These are phyloP conservation scores for Caiman crocodilus DNA, from an alignment of 2,797 vertebrate genomes.

Conservation along the genomic window DNA sequence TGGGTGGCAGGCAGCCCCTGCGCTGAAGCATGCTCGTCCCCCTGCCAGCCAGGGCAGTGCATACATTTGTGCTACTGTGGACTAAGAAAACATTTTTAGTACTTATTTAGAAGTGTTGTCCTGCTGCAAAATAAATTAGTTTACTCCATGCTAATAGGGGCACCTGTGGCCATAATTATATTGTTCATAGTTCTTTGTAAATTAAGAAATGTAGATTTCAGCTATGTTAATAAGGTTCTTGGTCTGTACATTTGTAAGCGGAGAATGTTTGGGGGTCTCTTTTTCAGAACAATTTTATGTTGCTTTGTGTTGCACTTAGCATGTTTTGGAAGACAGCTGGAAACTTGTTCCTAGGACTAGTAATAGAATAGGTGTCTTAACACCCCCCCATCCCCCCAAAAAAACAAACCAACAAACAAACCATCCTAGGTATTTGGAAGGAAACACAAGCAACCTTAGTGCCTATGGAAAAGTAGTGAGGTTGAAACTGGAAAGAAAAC, in stretches of 20 bases:
- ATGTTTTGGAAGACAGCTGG: neutral
- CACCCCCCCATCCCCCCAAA: neutral
- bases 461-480: neutral
- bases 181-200: neutral
- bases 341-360: neutral
- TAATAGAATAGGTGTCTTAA: neutral
- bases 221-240: neutral
- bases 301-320: neutral
- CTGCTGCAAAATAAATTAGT: no score
- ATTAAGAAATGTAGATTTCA: neutral
- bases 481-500: neutral
- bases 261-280: neutral
- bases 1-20: no score
- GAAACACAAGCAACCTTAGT: neutral
- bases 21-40: no score
- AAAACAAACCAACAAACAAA: neutral
- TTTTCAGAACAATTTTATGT: neutral
- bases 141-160: neutral
- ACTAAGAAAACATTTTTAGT: neutral
- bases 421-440: neutral
- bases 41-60: neutral
- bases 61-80: neutral
- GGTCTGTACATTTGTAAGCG: neutral
- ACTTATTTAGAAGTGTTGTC: accelerated
- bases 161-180: accelerated